These are phyloP conservation scores for Drosophila athabasca DNA, from an alignment of 1,140 invertebrate genomes.

Conservation along the genomic window DNA sequence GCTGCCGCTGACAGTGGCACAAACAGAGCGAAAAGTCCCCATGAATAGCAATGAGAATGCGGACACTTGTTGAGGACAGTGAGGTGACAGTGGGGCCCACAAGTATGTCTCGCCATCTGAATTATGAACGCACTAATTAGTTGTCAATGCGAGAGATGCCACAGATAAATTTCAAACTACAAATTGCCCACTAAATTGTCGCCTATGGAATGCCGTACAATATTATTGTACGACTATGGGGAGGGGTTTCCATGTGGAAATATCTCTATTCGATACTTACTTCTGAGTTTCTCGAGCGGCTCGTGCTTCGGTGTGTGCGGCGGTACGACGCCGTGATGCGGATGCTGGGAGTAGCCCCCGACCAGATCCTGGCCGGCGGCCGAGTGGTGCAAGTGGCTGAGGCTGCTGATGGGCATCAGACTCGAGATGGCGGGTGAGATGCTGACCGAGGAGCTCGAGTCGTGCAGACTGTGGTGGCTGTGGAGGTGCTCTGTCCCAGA, in stretches of 20 bases:
- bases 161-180: conserved; percentile 63
- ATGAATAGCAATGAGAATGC: conserved; percentile 70
- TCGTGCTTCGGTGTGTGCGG: conserved; percentile 87
- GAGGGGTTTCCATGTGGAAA: neutral
- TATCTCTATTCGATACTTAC: conserved; percentile 85
- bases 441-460: conserved; percentile 86
- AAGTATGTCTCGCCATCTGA: conserved; percentile 37
- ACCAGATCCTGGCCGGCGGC: conserved; percentile 76
- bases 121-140: conserved; percentile 82
- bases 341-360: conserved; percentile 85
- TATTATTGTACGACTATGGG: neutral
- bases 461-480: conserved; percentile 86
- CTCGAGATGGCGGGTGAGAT: conserved; percentile 88
- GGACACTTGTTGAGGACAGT: conserved; percentile 68
- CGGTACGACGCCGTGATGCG: conserved; percentile 84
- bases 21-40: conserved; percentile 30
- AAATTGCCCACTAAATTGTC: conserved; percentile 75
- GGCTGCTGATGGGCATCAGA: conserved; percentile 86
- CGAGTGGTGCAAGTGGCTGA: conserved; percentile 84
- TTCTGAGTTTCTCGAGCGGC: conserved; percentile 92
- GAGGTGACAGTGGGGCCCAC: neutral
- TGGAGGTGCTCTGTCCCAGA: conserved; percentile 79
- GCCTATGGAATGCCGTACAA: neutral
- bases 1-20: conserved; percentile 69
- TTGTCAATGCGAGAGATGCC: conserved; percentile 73